A percentile compares a stretch with the other conserved stretches of the same genome.
These are phyloP conservation scores for Macrophya annulata DNA, from an alignment of 2,888 invertebrate species.

Conservation along the genomic window DNA sequence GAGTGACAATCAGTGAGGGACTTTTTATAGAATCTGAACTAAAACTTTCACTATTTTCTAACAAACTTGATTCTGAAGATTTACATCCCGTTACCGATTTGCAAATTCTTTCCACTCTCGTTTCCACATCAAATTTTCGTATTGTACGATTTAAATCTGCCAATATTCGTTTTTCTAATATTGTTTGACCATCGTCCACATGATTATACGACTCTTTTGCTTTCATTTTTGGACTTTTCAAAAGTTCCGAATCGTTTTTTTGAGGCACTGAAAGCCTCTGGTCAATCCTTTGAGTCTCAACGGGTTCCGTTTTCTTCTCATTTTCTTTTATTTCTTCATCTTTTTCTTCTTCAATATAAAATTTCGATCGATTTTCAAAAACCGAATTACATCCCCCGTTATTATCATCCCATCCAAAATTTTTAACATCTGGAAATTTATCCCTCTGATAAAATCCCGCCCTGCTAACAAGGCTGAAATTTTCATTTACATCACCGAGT, in stretches of 20 bases:
- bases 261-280: neutral
- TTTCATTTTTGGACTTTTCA: neutral
- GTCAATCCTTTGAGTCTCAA: neutral
- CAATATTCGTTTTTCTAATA: slow-evolving; percentile 66
- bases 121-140: slow-evolving; percentile 72
- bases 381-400: neutral
- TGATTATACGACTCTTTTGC: neutral
- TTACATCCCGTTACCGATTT: neutral
- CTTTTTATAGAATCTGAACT: slow-evolving; percentile 73
- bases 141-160: slow-evolving; percentile 75
- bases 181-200: slow-evolving; percentile 1
- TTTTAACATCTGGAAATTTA: neutral
- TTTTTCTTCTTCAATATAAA: slow-evolving; percentile 64
- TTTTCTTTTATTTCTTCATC: slow-evolving; percentile 48
- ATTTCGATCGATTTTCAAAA: slow-evolving; percentile 60
- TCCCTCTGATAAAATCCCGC: slow-evolving; percentile 63
- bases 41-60: slow-evolving; percentile 66
- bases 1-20: slow-evolving; percentile 60
- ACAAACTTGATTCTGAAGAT: neutral
- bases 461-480: slow-evolving; percentile 71
- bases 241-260: neutral
- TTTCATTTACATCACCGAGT: slow-evolving; percentile 63
- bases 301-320: slow-evolving; percentile 48
- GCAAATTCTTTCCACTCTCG: neutral
- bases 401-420: neutral